A percentile compares a stretch with the other conserved stretches of the same genome.
Conservation (phyloP, 2,113 vertebrate species). For the Tylochromis polylepis region DNA sequence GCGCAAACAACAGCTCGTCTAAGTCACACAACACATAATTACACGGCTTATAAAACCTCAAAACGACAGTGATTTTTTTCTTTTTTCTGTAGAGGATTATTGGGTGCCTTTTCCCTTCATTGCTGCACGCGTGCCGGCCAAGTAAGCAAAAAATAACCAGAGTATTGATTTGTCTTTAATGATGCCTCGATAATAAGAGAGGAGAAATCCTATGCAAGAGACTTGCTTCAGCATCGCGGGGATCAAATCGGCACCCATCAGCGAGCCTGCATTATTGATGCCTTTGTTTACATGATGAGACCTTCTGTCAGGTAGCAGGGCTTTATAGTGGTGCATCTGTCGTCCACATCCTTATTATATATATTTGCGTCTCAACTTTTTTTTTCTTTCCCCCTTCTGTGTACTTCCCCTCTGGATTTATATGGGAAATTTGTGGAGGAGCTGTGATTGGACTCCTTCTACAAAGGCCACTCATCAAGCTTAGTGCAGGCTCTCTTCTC, state of each 20-base stretch:
- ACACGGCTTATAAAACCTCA: background rate
- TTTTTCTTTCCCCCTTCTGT: background rate
- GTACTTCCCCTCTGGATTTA: background rate
- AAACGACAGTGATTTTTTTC: accelerated
- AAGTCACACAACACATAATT: background rate
- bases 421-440: conserved; percentile 42
- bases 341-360: background rate
- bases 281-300: conserved; percentile 54
- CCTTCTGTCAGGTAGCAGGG: conserved; percentile 41
- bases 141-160: conserved; percentile 1
- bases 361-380: background rate
- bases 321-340: conserved; percentile 10
- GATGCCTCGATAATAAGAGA: conserved; percentile 2
- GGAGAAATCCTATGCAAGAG: conserved; percentile 1
- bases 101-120: background rate
- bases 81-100: background rate
- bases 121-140: background rate
- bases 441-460: conserved; percentile 23
- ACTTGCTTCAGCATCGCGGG: background rate
- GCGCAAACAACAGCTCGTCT: background rate
- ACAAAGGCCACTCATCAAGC: background rate
- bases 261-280: conserved; percentile 67
- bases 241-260: conserved; percentile 37
- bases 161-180: conserved; percentile 34
- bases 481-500: background rate